A percentile compares a stretch with the other conserved stretches of the same genome.
Conservation (phyloP, 2,888 invertebrate species). For the Drosophila suboccidentalis region DNA sequence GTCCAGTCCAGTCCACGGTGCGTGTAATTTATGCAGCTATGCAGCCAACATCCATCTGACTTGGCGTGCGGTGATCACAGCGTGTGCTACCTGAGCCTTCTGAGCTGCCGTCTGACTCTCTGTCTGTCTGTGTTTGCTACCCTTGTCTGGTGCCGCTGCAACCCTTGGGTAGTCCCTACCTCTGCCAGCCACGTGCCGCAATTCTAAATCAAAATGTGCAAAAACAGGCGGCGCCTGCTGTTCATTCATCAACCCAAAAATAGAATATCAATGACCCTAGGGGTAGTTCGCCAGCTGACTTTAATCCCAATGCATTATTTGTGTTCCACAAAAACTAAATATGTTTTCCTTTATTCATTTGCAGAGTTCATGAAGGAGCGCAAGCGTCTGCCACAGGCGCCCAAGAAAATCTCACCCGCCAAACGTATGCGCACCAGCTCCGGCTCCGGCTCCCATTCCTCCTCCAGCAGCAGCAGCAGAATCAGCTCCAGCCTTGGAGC, state of each 20-base stretch:
- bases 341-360: conserved; percentile 44
- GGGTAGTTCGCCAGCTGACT: conserved; percentile 68
- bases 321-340: conserved; percentile 40
- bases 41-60: conserved; percentile 26
- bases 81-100: conserved; percentile 42
- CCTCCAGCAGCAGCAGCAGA: conserved; percentile 35
- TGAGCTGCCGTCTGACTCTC: conserved; percentile 9
- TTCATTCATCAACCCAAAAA: conserved; percentile 21
- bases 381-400: conserved; percentile 84
- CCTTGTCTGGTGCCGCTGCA: conserved; percentile 41
- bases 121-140: conserved; percentile 11
- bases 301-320: conserved; percentile 34
- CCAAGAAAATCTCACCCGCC: conserved; percentile 84
- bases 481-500: conserved; percentile 40
- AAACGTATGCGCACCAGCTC: conserved; percentile 84
- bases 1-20: conserved; percentile 40
- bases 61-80: conserved; percentile 31
- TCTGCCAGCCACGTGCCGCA: conserved; percentile 72
- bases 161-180: conserved; percentile 52
- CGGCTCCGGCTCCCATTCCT: conserved; percentile 28
- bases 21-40: conserved; percentile 77
- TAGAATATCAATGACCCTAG: conserved; percentile 46
- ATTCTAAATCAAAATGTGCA: conserved; percentile 76
- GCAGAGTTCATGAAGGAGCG: conserved; percentile 86
- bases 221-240: conserved; percentile 77